Evolutionary conservation across 2,888 invertebrate genomes (phyloP).

Genomic region (Latrodectus elegans): DNA sequence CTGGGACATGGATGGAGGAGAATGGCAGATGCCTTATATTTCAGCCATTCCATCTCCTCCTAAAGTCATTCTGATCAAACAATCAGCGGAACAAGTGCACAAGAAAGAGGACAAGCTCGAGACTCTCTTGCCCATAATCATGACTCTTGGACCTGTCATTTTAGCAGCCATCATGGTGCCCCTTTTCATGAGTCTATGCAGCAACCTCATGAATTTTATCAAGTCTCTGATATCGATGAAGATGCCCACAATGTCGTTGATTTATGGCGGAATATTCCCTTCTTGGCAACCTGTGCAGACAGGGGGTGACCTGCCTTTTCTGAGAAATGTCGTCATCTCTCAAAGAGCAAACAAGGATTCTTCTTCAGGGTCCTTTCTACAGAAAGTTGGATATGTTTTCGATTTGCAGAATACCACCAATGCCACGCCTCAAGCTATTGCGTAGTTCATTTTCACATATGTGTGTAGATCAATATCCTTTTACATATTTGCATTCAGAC

Average conservation of each 20-base stretch:
- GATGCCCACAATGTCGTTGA: constrained; percentile 33
- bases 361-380: too few species aligned
- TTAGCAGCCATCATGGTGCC: constrained; percentile 54
- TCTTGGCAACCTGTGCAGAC: too few species aligned
- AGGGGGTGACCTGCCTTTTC: too few species aligned
- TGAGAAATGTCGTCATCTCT: too few species aligned
- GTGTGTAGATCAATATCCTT: too few species aligned
- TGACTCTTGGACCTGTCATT: constrained; percentile 53
- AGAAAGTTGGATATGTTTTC: too few species aligned
- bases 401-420: too few species aligned
- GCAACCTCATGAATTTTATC: constrained; percentile 52
- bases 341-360: too few species aligned
- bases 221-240: constrained; percentile 55
- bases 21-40: constrained; percentile 12
- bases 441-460: too few species aligned
- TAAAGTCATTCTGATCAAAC: constrained; percentile 23
- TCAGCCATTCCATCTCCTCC: constrained; percentile 12
- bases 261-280: not conserved
- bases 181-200: constrained; percentile 52
- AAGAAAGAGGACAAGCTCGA: constrained; percentile 51
- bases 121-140: constrained; percentile 31
- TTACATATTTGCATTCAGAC: too few species aligned
- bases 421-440: too few species aligned
- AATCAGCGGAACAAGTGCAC: not conserved
- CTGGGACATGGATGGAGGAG: constrained; percentile 39